Evolutionary conservation across 2,113 vertebrate species (phyloP).

Genomic region (Ptyas mucosa): DNA sequence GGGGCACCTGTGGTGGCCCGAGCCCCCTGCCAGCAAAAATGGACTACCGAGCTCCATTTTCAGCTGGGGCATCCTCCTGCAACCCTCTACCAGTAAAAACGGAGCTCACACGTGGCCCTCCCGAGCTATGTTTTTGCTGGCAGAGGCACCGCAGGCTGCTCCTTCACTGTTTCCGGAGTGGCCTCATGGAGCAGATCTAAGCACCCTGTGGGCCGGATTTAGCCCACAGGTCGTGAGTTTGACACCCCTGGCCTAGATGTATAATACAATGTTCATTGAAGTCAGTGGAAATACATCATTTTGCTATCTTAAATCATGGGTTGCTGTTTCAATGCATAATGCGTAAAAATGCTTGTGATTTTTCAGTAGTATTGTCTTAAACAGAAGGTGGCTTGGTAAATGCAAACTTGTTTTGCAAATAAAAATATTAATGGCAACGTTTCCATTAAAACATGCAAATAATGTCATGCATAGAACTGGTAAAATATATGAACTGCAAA

Average conservation of each 20-base stretch:
- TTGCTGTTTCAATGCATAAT: not conserved
- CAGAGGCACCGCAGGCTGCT: no score
- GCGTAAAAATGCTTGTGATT: not conserved
- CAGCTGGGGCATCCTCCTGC: no score
- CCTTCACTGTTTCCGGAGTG: no score
- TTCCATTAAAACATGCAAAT: not conserved
- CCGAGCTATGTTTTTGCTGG: no score
- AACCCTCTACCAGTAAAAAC: no score
- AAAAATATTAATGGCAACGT: not conserved
- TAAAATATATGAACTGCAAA: slow-evolving; percentile 21
- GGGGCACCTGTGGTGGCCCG: no score
- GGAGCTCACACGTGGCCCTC: no score
- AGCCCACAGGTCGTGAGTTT: no score
- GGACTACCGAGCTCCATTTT: no score
- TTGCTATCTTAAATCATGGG: not conserved
- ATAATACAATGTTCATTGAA: not conserved
- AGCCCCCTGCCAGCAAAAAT: no score
- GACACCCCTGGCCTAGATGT: slow-evolving; percentile 19
- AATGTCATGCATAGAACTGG: slow-evolving; percentile 2
- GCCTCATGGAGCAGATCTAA: no score
- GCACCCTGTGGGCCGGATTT: no score
- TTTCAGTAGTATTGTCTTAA: not conserved
- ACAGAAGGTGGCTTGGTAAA: not conserved
- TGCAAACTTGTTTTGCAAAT: slow-evolving; percentile 1
- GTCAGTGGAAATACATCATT: not conserved